Conservation (phyloP, 1,140 invertebrate genomes). For the Drosophila baimaii region DNA sequence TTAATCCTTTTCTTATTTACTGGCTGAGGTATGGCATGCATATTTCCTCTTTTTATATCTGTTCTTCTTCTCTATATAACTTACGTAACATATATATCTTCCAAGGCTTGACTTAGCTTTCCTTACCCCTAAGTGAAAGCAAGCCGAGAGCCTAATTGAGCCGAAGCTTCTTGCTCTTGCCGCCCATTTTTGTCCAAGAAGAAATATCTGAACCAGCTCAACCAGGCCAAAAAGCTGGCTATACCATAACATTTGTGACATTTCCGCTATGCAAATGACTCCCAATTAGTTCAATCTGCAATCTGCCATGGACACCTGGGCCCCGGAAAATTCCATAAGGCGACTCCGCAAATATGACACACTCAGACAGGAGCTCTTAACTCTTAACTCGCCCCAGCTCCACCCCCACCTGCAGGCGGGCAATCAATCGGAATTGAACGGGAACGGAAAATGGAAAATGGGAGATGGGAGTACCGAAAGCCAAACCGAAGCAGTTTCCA, state of each 20-base stretch:
- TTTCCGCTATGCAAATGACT: constrained; percentile 51
- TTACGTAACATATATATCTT: no score
- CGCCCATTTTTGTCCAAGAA: background rate
- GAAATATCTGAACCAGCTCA: background rate
- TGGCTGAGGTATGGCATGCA: no score
- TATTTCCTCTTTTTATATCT: no score
- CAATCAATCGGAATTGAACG: constrained; percentile 39
- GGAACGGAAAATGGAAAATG: background rate
- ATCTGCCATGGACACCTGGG: background rate
- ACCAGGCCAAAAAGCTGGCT: constrained; percentile 4
- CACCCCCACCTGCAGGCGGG: background rate
- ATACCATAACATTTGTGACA: constrained; percentile 36
- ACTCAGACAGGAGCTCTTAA: constrained; percentile 40
- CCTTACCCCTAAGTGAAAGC: no score
- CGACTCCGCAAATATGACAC: constrained; percentile 48
- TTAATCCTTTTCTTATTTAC: no score
- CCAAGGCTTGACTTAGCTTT: no score
- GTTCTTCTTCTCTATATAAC: no score
- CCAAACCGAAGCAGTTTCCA: constrained; percentile 61
- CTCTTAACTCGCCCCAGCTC: constrained; percentile 11
- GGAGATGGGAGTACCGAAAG: constrained; percentile 28
- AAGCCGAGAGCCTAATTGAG: no score
- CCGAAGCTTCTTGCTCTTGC: no score
- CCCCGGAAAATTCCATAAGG: background rate
- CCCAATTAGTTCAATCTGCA: constrained; percentile 46